A percentile compares a stretch with the other conserved stretches of the same genome.
phyloP scores from a whole-genome alignment of 2,888 invertebrate species.

The Aphidoletes aphidimyza region DNA sequence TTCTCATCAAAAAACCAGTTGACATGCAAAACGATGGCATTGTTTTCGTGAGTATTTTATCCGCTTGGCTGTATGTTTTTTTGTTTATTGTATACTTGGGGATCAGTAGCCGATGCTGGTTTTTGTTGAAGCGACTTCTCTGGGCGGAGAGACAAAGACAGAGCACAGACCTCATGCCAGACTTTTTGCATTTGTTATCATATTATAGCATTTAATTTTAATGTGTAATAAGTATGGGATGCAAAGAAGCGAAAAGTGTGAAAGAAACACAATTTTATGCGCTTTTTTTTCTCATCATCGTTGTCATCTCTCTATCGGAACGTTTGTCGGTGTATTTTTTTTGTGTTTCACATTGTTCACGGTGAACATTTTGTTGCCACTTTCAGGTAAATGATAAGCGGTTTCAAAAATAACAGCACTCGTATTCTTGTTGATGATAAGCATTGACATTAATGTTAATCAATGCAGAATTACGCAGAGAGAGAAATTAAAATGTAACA shows the following conservation, averaged over 20 bases:
- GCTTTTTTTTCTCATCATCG: background rate
- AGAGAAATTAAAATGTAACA: conserved; percentile 41
- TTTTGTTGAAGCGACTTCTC: no score
- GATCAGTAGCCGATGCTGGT: background rate
- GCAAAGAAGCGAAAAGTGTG: background rate
- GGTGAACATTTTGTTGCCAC: background rate
- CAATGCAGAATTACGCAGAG: conserved; percentile 17
- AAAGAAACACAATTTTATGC: background rate
- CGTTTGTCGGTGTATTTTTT: background rate
- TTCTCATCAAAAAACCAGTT: conserved; percentile 35
- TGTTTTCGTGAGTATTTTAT: conserved; percentile 7
- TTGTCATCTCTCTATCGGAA: no score
- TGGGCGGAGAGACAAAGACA: no score
- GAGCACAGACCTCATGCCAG: background rate
- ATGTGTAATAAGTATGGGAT: conserved; percentile 3
- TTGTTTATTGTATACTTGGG: background rate
- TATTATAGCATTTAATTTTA: conserved; percentile 34
- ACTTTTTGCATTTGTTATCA: conserved; percentile 30
- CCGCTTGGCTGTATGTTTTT: background rate
- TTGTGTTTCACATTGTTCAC: background rate
- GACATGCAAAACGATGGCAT: conserved; percentile 18
- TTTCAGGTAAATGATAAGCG: background rate
- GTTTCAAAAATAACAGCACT: conserved; percentile 19
- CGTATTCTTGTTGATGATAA: background rate
- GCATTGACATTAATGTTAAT: conserved; percentile 46